Base-by-base conservation (phyloP, 1,140 invertebrate species). In the Drosophila equinoxialis region DNA sequence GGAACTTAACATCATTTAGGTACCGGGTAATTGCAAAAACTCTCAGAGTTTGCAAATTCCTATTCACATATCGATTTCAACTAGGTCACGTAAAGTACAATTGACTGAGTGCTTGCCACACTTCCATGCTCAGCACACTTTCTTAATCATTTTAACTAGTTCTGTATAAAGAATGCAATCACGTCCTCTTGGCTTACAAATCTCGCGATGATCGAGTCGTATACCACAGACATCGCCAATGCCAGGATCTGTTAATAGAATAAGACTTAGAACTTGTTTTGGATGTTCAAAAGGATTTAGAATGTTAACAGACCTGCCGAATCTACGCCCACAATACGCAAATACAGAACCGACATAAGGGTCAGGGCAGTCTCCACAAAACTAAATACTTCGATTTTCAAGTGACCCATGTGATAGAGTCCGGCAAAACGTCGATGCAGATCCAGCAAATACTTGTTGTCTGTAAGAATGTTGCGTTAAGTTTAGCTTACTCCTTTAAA, bases 291-390 rank as follows among this genome's bases (percentile, higher is more conserved):
- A 30, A 30, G 30, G 30, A 30, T 6, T 8, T 26, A 8, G 0
- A 37, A 2, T 5, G 33, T 6, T 6, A 1, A 41, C 81, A 92
- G 79, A 95, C 95, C 95, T 76, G 95, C 95, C 6, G 95, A 95
- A 73, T 95, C 94, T 8, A 94, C 93, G 33, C 94, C 94, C 51
- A 96, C 95, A 54, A 96, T 95, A 66, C 94, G 93, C 5, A 96
- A 81, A 92, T 95, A 95, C 10, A 95, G 90, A 39, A 95, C 93
- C 0, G 93, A 94, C 95, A 96, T 95, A 7, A 95, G 92, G 1
- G 95, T 95, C 30, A 95, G 93, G 0, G 94, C 93, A 0, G 95
- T 95, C 90, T 96, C 95, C 75, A 95, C 94, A 74, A 95, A 94
- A 79, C 95, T 95, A 62, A 95, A 93, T 10, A 96, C 93, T 42